These are phyloP conservation scores for Minunthozetes semirufus DNA, from an alignment of 2,888 invertebrate species.

Conservation along the genomic window DNA sequence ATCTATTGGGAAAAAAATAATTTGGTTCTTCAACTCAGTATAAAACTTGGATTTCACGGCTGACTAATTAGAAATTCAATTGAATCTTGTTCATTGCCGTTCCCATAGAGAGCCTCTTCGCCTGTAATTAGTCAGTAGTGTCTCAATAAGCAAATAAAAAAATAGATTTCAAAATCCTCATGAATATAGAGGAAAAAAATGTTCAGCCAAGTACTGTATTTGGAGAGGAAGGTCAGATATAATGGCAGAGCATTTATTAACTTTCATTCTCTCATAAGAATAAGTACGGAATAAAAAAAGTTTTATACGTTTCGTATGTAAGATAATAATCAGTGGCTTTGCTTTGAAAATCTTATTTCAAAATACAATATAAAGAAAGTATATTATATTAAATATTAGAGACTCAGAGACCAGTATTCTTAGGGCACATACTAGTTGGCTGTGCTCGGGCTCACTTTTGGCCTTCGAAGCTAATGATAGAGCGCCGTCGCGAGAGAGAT, in stretches of 20 bases:
- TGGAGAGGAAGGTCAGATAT: slow-evolving; percentile 19
- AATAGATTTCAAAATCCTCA: not conserved
- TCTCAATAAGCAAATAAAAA: not conserved
- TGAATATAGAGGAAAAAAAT: not conserved
- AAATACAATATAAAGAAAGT: not conserved
- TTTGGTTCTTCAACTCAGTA: too few species aligned
- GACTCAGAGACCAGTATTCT: too few species aligned
- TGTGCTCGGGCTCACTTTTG: not conserved
- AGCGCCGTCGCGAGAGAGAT: not conserved
- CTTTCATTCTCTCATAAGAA: too few species aligned
- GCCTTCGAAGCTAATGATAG: not conserved
- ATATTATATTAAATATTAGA: too few species aligned
- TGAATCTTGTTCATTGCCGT: too few species aligned
- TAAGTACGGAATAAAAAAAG: too few species aligned
- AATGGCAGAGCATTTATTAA: not conserved
- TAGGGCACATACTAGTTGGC: too few species aligned
- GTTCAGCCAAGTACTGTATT: not conserved
- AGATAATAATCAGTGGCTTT: not conserved
- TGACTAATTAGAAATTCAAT: too few species aligned
- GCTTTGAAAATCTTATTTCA: not conserved
- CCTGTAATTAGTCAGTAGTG: too few species aligned
- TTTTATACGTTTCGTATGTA: not conserved
- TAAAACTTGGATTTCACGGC: too few species aligned
- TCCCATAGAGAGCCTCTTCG: too few species aligned
- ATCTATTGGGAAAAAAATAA: too few species aligned